phyloP scores from a whole-genome alignment of 1,140 invertebrate genomes.

The Lethocerus indicus region DNA sequence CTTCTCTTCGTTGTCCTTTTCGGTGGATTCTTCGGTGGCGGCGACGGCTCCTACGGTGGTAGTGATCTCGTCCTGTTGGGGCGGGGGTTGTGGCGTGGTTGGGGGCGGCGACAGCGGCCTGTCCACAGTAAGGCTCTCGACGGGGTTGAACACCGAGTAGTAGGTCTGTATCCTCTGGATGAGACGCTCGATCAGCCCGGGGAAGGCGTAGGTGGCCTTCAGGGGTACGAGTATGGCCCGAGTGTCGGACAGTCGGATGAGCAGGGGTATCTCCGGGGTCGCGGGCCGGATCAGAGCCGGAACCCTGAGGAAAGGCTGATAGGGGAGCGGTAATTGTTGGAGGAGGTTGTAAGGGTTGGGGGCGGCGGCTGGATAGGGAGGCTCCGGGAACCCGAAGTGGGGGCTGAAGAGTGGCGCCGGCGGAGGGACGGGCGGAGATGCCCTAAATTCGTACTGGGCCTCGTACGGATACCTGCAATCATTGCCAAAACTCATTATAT shows the following conservation, averaged over 20 bases:
- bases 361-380: no score
- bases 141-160: slow-evolving; percentile 20
- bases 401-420: no score
- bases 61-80: background rate
- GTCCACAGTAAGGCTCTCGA: slow-evolving; percentile 14
- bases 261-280: slow-evolving; percentile 5
- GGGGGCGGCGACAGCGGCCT: slow-evolving; percentile 2
- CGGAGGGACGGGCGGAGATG: no score
- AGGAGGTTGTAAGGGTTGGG: no score
- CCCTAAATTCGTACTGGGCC: no score
- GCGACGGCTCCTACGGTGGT: background rate
- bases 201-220: slow-evolving; percentile 15
- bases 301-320: no score
- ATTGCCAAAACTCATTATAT: no score
- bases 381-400: no score
- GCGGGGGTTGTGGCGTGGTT: background rate
- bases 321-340: no score
- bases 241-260: slow-evolving; percentile 2
- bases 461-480: no score
- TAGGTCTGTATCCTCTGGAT: slow-evolving; percentile 21
- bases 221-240: slow-evolving; percentile 13
- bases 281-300: no score
- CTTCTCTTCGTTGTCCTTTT: background rate
- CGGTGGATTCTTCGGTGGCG: background rate
- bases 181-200: slow-evolving; percentile 19